Evolutionary conservation across 2,113 vertebrate genomes (phyloP).

Genomic region (Lepisosteus osseus): DNA sequence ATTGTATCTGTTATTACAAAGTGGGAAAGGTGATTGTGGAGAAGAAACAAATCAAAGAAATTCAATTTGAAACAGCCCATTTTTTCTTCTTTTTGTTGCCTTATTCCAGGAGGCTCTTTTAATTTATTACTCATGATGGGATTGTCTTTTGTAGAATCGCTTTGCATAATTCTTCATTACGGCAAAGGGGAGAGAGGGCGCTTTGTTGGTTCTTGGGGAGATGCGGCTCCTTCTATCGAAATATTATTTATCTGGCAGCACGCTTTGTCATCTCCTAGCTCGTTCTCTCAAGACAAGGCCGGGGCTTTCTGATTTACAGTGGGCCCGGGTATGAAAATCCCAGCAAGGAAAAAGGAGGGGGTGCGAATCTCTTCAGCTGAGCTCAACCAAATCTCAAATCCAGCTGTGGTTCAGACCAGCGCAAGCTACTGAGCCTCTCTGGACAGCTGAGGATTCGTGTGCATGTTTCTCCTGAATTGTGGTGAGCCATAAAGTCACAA

Average conservation of each 20-base stretch:
- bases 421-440: no score
- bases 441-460: no score
- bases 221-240: neutral
- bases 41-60: conserved; percentile 41
- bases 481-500: no score
- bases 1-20: conserved; percentile 17
- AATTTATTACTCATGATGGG: conserved; percentile 18
- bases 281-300: neutral
- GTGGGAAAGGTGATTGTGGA: conserved; percentile 26
- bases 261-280: neutral
- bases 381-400: neutral
- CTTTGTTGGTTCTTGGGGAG: neutral
- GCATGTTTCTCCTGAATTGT: no score
- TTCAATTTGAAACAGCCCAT: conserved; percentile 32
- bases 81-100: conserved; percentile 20
- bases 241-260: neutral
- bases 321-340: no score
- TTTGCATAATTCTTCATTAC: conserved; percentile 17
- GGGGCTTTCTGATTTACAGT: neutral
- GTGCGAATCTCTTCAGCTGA: neutral
- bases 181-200: neutral
- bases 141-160: conserved; percentile 8
- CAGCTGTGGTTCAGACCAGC: no score
- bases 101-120: conserved; percentile 13
- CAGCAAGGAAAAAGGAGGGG: no score